phyloP scores from a whole-genome alignment of 2,888 invertebrate genomes.

The Linnaemya tessellans region DNA sequence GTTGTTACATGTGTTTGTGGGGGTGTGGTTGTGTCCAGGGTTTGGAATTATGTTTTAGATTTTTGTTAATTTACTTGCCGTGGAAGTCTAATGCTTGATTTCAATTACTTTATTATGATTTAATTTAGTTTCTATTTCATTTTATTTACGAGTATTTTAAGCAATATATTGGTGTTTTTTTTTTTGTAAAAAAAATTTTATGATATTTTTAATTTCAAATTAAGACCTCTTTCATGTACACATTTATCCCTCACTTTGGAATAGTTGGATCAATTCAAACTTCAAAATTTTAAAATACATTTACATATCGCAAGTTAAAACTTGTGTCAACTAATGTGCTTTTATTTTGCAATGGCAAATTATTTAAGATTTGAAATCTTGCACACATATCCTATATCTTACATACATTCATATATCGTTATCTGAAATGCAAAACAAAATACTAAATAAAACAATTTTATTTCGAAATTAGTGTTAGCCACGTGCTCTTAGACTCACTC shows the following conservation, averaged over 20 bases:
- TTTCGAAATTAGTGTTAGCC: too few relatives aligned
- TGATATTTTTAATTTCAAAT: slow-evolving; percentile 27
- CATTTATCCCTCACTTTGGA: slow-evolving; percentile 26
- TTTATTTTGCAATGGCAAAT: not conserved
- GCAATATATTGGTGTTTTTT: slow-evolving; percentile 59
- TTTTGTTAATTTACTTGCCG: slow-evolving; percentile 12
- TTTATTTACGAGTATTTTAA: slow-evolving; percentile 47
- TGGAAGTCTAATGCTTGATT: slow-evolving; percentile 43
- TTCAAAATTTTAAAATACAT: not conserved
- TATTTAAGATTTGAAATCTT: too few relatives aligned
- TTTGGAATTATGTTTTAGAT: slow-evolving; percentile 25
- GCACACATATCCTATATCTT: too few relatives aligned
- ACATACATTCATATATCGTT: too few relatives aligned
- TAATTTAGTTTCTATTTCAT: slow-evolving; percentile 1
- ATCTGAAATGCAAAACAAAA: too few relatives aligned
- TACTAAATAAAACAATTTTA: too few relatives aligned
- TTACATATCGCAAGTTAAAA: not conserved
- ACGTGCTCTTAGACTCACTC: too few relatives aligned
- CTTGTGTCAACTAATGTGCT: too few relatives aligned
- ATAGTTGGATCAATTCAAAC: not conserved
- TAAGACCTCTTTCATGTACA: not conserved
- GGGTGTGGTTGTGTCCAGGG: not conserved
- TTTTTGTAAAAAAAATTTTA: not conserved
- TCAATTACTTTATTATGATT: not conserved
- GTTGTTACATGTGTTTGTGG: not conserved